Evolutionary conservation across 92 coral and sea anemone genomes (phyloP), one percentile per base, ranked within the genome.

Genomic region (Epizoanthus rinbou): DNA sequence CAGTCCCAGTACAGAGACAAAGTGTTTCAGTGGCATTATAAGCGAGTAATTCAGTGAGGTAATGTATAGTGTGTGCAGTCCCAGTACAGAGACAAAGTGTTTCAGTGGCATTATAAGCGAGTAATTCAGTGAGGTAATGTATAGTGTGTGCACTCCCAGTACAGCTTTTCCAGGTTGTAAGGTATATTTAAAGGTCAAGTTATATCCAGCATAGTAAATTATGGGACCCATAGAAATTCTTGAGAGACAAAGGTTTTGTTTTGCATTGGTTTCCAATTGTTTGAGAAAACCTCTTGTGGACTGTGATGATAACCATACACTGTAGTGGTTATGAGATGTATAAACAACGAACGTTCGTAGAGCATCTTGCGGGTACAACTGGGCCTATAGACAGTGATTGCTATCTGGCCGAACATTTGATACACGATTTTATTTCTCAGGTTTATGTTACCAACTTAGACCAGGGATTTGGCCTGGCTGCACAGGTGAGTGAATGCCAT

Each of bases 381-480:
- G 54, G 14, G 54, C 54, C 54, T 50, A 9, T 3, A 23, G 3
- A 64, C 35, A 31, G 70, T 64, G 25, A 64, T 7, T 14, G 35
- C 16, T 25, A 0, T 50, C 33, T 19, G 7, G 17, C 16, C 19
- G 53, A 57, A 39, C 13, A 21, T 15, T 21, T 9, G 18, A 15
- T 31, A 57, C 19, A 11, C n/a, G 13, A 4, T 8, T 11, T 22
- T 69, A 22, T 41, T 37, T 69, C 45, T 5, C 59, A 96, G 99
- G 88, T 96, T 10, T 94, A 80, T 76, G 95, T 94, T 69, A 86
- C 89, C 53, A 68, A 90, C 52, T 86, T 96, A 67, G 94, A 90
- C n/a, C 78, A 79, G 10, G 99, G 99, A 16, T 92, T 96, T 85
- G 99, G 99, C 57, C 86, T 94, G 31, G 97, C 94, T 74, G 84